Percentiles rank a stretch among this genome's conserved stretches.
phyloP scores from a whole-genome alignment of 2,888 invertebrate species.

The Drosophila eohydei region DNA sequence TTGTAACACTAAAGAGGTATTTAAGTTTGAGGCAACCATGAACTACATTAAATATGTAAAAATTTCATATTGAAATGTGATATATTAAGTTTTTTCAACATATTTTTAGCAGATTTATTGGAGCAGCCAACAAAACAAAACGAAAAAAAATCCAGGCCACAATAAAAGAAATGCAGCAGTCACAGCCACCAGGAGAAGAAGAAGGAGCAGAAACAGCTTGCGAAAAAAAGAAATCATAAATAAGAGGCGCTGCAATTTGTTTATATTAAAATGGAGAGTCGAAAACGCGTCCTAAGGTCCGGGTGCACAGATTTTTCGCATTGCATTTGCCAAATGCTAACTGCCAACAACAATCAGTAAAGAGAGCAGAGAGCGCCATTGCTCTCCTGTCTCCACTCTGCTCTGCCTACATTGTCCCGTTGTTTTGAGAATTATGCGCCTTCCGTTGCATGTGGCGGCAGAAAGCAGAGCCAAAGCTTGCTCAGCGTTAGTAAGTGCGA shows the following conservation, averaged over 20 bases:
- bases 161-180: conserved; percentile 27
- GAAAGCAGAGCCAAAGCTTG: conserved; percentile 45
- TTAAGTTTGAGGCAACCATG: not conserved
- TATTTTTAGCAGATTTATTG: conserved; percentile 45
- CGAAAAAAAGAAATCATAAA: conserved; percentile 68
- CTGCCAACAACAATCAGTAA: conserved; percentile 41
- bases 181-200: conserved; percentile 8
- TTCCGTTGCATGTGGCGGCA: conserved; percentile 77
- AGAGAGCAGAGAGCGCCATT: not conserved
- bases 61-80: conserved; percentile 2
- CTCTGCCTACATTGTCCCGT: conserved; percentile 49
- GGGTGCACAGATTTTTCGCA: conserved; percentile 58
- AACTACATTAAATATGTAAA: not conserved
- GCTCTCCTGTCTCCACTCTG: not conserved
- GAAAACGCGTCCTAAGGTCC: conserved; percentile 56
- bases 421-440: conserved; percentile 77
- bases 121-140: conserved; percentile 17
- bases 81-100: not conserved
- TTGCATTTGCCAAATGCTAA: conserved; percentile 56
- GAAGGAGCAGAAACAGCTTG: conserved; percentile 30
- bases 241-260: conserved; percentile 79
- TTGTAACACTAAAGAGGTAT: not conserved
- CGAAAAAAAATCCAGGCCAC: not conserved
- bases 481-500: conserved; percentile 31
- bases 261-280: conserved; percentile 79